Evolutionary conservation across 2,797 vertebrate species (phyloP), one percentile per base, ranked within the genome.

Genomic region (Carapus acus): DNA sequence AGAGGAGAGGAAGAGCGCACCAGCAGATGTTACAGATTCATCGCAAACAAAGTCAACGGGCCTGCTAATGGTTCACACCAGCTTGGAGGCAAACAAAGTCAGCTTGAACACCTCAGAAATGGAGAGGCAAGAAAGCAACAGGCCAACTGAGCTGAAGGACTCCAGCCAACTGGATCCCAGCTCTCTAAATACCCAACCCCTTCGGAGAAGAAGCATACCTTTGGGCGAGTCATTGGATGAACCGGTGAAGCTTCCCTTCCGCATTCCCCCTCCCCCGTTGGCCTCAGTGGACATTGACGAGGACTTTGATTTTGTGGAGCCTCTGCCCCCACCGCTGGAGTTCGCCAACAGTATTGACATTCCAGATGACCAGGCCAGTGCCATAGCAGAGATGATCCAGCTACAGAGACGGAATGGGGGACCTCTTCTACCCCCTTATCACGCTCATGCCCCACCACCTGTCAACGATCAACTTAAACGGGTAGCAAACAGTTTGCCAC

Each of bases 321-420:
- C 96, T 1, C 86, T 99, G 23, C 96, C 96, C 1, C 96, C 96
- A 9, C 96, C 96, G 1, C 82, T 99, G 59, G 95, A 98, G 78
- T 99, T 98, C 8, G 95, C 95, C 36, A 99, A 99, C 77, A 99
- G 96, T 74, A 93, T 99, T 45, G 96, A 99, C 77, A 92, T 95
- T 54, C 90, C 94, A 0, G 96, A 98, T 0, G 94, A 98, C 56
- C 91, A 92, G 13, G 78, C 85, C 0, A 86, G 77, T 9, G 84
- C 88, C 14, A 86, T 91, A 23, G 88, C 83, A 2, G 93, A 95
- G 66, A 81, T 91, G 83, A 67, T 88, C 31, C 89, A 88, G 22
- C 92, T 89, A 61, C 91, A 91, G 62, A 69, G 81, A 50, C 54
- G 91, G 78, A 78, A 91, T 1, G 78, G 90, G 7, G 85, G 81